Evolutionary conservation across 2,888 invertebrate species (phyloP).

Genomic region (Pseudococcus longispinus): DNA sequence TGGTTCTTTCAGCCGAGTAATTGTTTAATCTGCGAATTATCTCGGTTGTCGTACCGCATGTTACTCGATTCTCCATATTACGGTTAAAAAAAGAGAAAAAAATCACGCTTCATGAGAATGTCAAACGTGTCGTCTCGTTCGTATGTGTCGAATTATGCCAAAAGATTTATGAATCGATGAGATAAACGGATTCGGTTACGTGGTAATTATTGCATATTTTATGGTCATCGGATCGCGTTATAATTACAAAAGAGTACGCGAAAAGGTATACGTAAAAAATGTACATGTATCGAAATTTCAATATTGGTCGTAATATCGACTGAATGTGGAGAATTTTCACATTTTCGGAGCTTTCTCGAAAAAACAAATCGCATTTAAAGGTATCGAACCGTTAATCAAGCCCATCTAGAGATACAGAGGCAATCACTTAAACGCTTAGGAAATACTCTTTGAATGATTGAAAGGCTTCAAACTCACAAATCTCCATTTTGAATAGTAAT

Average conservation of each 20-base stretch:
- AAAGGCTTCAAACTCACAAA: too few relatives aligned
- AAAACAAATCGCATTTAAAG: too few relatives aligned
- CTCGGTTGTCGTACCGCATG: slow-evolving; percentile 6
- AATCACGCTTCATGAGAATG: not conserved
- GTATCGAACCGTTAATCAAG: too few relatives aligned
- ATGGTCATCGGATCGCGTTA: not conserved
- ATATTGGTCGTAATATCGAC: too few relatives aligned
- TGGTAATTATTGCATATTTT: not conserved
- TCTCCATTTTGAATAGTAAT: too few relatives aligned
- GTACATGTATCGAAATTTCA: not conserved
- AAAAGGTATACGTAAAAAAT: not conserved
- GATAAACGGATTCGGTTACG: slow-evolving; percentile 14
- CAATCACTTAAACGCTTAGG: too few relatives aligned
- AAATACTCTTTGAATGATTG: too few relatives aligned
- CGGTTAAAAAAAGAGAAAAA: not conserved
- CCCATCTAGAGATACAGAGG: too few relatives aligned
- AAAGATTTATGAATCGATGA: not conserved
- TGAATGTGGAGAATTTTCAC: too few relatives aligned
- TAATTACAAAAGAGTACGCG: not conserved
- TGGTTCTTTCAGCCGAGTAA: not conserved
- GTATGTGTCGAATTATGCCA: slow-evolving; percentile 7
- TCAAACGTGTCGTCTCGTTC: not conserved
- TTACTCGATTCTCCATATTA: not conserved
- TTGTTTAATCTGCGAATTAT: slow-evolving; percentile 21
- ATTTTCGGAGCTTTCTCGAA: too few relatives aligned